A percentile compares a stretch with the other conserved stretches of the same genome.
These are phyloP conservation scores for Muntiacus muntjak DNA, from an alignment of 2,113 vertebrate genomes.

Conservation along the genomic window DNA sequence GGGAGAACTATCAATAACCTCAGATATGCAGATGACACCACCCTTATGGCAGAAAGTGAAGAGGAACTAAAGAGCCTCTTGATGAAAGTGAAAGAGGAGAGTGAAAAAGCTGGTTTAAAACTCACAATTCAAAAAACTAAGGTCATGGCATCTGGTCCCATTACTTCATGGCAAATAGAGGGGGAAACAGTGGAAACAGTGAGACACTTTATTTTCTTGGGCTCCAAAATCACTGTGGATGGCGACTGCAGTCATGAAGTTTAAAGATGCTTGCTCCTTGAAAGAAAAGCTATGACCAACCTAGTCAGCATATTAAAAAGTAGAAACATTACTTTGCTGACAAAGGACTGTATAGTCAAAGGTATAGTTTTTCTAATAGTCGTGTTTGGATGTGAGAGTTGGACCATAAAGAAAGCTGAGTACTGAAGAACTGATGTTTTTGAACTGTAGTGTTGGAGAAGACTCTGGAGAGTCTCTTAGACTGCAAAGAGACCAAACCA, in stretches of 20 bases:
- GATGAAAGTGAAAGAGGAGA: not conserved
- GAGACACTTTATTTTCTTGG: not conserved
- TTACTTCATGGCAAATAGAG: not conserved
- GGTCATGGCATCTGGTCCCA: not conserved
- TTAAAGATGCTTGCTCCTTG: not conserved
- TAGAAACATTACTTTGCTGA: not conserved
- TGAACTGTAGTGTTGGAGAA: not conserved
- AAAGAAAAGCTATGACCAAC: not conserved
- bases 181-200: not conserved
- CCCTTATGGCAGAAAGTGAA: not conserved
- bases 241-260: not conserved
- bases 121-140: not conserved
- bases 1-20: not conserved
- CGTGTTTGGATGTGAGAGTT: not conserved
- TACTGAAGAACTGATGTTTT: not conserved
- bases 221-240: not conserved
- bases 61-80: not conserved
- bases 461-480: not conserved
- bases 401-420: not conserved
- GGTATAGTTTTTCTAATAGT: not conserved
- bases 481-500: not conserved
- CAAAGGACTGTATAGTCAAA: not conserved
- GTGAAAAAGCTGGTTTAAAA: not conserved
- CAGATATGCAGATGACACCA: not conserved
- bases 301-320: not conserved